Percentiles rank a stretch among this genome's conserved stretches.
These are phyloP conservation scores for Botia almorhae DNA, from an alignment of 2,797 vertebrate species.

Conservation along the genomic window DNA sequence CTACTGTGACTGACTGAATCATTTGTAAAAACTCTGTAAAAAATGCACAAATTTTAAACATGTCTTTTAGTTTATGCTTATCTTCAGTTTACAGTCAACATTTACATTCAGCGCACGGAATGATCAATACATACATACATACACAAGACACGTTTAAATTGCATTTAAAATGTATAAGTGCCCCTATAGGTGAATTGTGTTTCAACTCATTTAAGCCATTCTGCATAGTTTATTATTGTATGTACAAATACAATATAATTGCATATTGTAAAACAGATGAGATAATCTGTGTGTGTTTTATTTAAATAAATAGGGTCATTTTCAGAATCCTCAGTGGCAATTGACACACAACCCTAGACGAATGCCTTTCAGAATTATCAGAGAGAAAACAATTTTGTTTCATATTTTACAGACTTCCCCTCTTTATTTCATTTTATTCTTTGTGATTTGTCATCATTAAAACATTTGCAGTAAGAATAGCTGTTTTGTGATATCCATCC, in stretches of 20 bases:
- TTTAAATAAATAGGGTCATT: constrained; percentile 16
- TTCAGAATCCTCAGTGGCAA: not conserved
- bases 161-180: not conserved
- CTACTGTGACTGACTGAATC: constrained; percentile 3
- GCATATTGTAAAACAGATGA: constrained; percentile 12
- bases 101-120: constrained; percentile 4
- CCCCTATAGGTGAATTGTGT: not conserved
- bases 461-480: constrained; percentile 47
- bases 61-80: constrained; percentile 50
- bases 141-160: not conserved
- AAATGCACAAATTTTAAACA: constrained; percentile 66
- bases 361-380: constrained; percentile 23
- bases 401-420: constrained; percentile 15
- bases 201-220: not conserved
- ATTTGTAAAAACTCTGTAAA: constrained; percentile 72
- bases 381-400: constrained; percentile 25
- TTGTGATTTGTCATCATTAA: constrained; percentile 49
- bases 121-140: constrained; percentile 5
- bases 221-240: not conserved
- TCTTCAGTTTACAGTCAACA: not conserved
- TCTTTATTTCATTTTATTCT: constrained; percentile 12
- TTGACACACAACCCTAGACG: not conserved
- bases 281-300: not conserved
- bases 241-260: not conserved
- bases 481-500: constrained; percentile 60